Conservation (phyloP, 2,113 vertebrate genomes). For the human region GRCh38 chr2:232539501-232540000, state of each 20-base stretch:
- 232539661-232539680: constrained; percentile 42
- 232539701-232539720: not conserved
- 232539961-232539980: fast-evolving
- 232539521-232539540: not conserved
- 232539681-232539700: not conserved
- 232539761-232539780: not conserved
- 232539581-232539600: constrained; percentile 74
- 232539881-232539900: not conserved
- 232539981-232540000: constrained; percentile 69
- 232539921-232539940: no score
- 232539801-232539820: constrained; percentile 32
- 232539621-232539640: not conserved
- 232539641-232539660: not conserved
- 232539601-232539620: constrained; percentile 56
- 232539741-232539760: constrained; percentile 33
- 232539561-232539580: constrained; percentile 79
- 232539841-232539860: not conserved
- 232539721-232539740: not conserved
- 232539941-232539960: not conserved
- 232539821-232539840: not conserved
- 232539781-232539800: constrained; percentile 40
- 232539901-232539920: no score
- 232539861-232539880: not conserved
- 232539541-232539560: constrained; percentile 66
- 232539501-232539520: not conserved